Conservation (phyloP, 2,113 vertebrate species). For the Dipodomys ordii region DNA sequence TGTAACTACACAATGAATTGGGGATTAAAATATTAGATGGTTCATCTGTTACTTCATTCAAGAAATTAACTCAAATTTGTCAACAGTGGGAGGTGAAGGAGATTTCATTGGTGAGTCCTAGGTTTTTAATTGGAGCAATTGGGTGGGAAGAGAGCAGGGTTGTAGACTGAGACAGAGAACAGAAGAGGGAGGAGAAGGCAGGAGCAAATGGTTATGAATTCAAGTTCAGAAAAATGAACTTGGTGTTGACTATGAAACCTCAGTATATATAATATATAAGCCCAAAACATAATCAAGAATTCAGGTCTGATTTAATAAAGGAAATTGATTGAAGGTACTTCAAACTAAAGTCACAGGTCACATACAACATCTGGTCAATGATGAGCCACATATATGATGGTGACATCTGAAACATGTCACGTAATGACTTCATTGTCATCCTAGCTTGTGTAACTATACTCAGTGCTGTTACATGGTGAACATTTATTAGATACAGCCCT, state of each 20-base stretch:
- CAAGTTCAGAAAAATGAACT: constrained; percentile 21
- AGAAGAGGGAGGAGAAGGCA: not conserved
- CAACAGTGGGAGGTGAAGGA: not conserved
- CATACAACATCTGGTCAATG: no score
- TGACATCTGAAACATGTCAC: no score
- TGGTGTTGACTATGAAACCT: not conserved
- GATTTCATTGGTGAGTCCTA: not conserved
- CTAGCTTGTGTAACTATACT: not conserved
- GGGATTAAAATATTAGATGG: constrained; percentile 10
- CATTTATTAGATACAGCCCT: not conserved
- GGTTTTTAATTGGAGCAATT: constrained; percentile 19
- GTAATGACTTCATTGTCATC: not conserved
- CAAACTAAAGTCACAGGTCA: not conserved
- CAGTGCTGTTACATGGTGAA: no score
- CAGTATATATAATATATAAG: not conserved
- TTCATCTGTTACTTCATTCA: constrained; percentile 22
- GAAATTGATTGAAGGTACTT: not conserved
- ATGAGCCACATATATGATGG: no score
- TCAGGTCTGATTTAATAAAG: not conserved
- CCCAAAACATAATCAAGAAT: not conserved
- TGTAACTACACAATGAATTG: not conserved
- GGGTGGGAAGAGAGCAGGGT: not conserved
- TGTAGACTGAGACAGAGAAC: not conserved
- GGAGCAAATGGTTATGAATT: not conserved
- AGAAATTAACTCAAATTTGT: constrained; percentile 52